Percentiles rank a stretch among this genome's conserved stretches.
Conservation (phyloP, 23 tunicate genomes). For the Ascidia mentula region DNA sequence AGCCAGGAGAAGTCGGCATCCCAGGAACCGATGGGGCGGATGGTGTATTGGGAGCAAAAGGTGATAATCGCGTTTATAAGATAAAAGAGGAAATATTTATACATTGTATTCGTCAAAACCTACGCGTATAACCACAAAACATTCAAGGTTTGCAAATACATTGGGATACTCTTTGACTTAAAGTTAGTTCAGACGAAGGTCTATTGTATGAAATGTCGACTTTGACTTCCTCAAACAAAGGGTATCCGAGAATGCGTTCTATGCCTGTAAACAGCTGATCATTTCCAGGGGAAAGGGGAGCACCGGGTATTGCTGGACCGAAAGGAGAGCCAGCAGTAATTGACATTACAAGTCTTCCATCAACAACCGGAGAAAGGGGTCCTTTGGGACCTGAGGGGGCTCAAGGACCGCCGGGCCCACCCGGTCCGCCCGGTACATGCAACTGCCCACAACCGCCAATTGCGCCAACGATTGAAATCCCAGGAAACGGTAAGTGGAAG, state of each 20-base stretch:
- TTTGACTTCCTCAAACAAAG: neutral
- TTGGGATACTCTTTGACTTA: no score
- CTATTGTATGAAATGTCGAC: no score
- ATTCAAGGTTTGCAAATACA: no score
- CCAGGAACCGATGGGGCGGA: slow-evolving; percentile 12
- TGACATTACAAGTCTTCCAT: neutral
- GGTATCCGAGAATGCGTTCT: no score
- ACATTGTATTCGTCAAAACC: no score
- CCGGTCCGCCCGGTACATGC: slow-evolving; percentile 49
- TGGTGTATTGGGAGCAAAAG: slow-evolving; percentile 14
- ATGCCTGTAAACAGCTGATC: no score
- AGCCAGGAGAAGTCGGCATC: neutral
- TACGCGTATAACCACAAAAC: no score
- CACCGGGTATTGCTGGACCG: neutral
- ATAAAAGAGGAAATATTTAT: no score
- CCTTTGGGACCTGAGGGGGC: slow-evolving; percentile 17
- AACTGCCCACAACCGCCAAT: slow-evolving; percentile 1
- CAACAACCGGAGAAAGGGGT: slow-evolving; percentile 16
- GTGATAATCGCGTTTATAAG: neutral
- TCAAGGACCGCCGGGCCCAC: slow-evolving; percentile 21
- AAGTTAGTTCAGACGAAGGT: no score
- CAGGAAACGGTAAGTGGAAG: neutral
- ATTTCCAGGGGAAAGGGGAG: slow-evolving; percentile 17
- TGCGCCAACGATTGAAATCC: neutral
- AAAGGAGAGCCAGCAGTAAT: slow-evolving; percentile 4